These are phyloP conservation scores for Orycteropus afer DNA, from an alignment of 2,113 vertebrate genomes.

Conservation along the genomic window DNA sequence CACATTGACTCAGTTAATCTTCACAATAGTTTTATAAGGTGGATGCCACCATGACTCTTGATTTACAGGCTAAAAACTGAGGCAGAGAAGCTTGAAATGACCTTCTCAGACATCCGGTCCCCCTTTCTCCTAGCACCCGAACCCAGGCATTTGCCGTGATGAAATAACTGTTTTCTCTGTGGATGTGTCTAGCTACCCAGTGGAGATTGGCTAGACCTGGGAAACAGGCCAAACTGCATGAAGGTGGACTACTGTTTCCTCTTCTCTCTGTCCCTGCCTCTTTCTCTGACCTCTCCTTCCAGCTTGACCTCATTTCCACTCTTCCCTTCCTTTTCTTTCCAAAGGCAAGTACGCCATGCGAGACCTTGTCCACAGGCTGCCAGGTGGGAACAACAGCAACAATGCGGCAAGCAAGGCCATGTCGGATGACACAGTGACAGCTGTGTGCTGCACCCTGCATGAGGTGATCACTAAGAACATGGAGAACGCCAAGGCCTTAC, in stretches of 20 bases:
- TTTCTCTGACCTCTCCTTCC: neutral
- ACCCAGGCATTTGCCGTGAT: rapidly evolving
- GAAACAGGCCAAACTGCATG: rapidly evolving
- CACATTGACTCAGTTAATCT: neutral
- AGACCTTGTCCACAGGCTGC: slow-evolving; percentile 97
- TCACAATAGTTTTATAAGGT: neutral
- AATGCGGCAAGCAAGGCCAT: slow-evolving; percentile 93
- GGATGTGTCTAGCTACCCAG: neutral
- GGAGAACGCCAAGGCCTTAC: slow-evolving; percentile 99
- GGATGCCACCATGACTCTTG: neutral
- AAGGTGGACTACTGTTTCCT: neutral
- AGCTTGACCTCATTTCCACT: slow-evolving; percentile 67
- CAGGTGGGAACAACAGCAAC: slow-evolving; percentile 93
- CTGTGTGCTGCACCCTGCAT: slow-evolving; percentile 98
- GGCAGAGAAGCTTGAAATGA: neutral
- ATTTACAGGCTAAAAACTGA: neutral
- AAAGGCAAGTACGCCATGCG: slow-evolving; percentile 99
- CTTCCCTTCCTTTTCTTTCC: slow-evolving; percentile 76
- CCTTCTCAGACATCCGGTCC: neutral
- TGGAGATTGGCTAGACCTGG: neutral
- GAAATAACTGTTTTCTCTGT: neutral
- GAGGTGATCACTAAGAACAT: slow-evolving; percentile 99
- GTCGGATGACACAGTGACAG: slow-evolving; percentile 98
- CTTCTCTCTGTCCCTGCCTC: neutral
- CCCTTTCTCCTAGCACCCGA: rapidly evolving